Evolutionary conservation across 2,113 vertebrate genomes (phyloP).

Genomic region (Sitta europaea): DNA sequence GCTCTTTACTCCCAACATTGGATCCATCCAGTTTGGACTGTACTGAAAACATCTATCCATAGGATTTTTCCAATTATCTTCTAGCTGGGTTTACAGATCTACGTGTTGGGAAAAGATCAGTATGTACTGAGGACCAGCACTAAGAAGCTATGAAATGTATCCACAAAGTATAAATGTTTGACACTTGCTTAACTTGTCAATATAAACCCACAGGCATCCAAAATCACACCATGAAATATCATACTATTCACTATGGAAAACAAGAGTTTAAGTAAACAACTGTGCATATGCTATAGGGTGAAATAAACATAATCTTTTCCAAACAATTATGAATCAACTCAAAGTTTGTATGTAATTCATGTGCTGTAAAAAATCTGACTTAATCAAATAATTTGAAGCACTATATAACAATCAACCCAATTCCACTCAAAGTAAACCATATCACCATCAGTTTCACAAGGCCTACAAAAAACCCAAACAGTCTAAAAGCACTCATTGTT

Average conservation of each 20-base stretch:
- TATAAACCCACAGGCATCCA: not conserved
- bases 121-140: not conserved
- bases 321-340: not conserved
- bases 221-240: not conserved
- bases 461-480: not conserved
- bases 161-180: not conserved
- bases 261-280: not conserved
- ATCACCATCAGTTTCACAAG: not conserved
- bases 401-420: not conserved
- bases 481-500: not conserved
- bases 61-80: not conserved
- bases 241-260: not conserved
- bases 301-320: not conserved
- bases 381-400: not conserved
- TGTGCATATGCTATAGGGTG: not conserved
- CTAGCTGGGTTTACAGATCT: not conserved
- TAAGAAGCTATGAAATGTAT: not conserved
- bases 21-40: not conserved
- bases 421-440: not conserved
- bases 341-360: not conserved
- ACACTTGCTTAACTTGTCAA: not conserved
- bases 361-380: not conserved
- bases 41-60: not conserved
- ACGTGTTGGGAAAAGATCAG: not conserved
- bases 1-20: not conserved